phyloP scores from a whole-genome alignment of 2,888 invertebrate species.

The Myopa testacea region DNA sequence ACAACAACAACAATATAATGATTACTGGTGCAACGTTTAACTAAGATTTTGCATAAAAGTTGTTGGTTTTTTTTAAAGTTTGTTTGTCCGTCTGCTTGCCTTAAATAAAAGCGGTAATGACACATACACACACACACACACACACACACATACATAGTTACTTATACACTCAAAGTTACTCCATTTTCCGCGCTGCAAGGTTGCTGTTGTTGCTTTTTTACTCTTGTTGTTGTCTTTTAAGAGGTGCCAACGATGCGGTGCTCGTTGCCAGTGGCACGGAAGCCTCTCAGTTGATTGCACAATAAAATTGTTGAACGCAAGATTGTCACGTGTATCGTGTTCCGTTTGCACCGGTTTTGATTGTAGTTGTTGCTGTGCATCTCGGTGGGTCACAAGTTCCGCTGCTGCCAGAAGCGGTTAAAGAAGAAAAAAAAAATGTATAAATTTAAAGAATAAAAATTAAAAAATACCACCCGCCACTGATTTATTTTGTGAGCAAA shows the following conservation, averaged over 20 bases:
- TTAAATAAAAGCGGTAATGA: not conserved
- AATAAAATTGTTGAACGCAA: slow-evolving; percentile 24
- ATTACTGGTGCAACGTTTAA: slow-evolving; percentile 26
- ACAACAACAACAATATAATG: slow-evolving; percentile 31
- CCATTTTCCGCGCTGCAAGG: slow-evolving; percentile 45
- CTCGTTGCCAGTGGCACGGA: slow-evolving; percentile 33
- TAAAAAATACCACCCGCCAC: slow-evolving; percentile 18
- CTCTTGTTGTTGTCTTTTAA: slow-evolving; percentile 25
- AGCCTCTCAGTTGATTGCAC: slow-evolving; percentile 34
- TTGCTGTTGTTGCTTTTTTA: slow-evolving; percentile 33
- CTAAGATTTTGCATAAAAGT: not conserved
- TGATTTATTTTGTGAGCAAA: slow-evolving; percentile 9
- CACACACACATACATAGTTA: slow-evolving; percentile 40
- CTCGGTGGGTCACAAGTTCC: no score
- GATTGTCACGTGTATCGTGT: not conserved
- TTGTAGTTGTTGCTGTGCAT: not conserved
- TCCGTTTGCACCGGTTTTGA: not conserved
- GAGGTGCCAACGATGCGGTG: slow-evolving; percentile 15
- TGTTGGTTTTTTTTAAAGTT: not conserved
- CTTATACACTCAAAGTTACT: slow-evolving; percentile 45
- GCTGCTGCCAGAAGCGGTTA: no score
- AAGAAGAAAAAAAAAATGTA: no score
- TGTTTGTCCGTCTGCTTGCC: slow-evolving; percentile 1
- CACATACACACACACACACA: slow-evolving; percentile 41
- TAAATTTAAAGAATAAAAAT: not conserved